Percentiles rank a stretch among this genome's conserved stretches.
Conservation (phyloP, 2,888 invertebrate species). For the Apoda limacodes region DNA sequence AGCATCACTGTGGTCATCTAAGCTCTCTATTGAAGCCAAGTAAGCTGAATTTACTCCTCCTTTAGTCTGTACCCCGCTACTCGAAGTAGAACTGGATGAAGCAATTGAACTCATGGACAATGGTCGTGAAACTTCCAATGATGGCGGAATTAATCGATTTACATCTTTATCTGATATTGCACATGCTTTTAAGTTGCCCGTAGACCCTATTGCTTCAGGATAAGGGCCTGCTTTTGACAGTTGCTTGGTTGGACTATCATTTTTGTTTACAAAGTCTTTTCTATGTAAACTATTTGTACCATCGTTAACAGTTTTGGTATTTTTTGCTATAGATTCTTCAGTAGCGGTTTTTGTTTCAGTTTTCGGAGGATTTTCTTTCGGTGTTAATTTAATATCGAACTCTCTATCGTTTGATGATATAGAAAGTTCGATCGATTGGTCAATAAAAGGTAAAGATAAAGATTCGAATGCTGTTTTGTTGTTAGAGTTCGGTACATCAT, state of each 20-base stretch:
- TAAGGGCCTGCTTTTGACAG: constrained; percentile 44
- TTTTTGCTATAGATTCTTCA: constrained; percentile 39
- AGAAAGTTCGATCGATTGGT: constrained; percentile 61
- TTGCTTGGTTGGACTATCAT: constrained; percentile 37
- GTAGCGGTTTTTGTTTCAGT: constrained; percentile 32
- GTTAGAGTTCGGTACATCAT: constrained; percentile 49
- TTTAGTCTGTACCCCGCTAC: constrained; percentile 73
- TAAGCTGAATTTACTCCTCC: constrained; percentile 80
- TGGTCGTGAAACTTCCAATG: constrained; percentile 73
- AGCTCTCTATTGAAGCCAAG: constrained; percentile 88
- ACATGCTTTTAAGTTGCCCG: constrained; percentile 49
- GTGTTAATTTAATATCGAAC: constrained; percentile 55
- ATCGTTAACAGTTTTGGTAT: constrained; percentile 32
- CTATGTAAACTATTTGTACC: constrained; percentile 53
- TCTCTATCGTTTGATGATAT: constrained; percentile 63
- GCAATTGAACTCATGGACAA: constrained; percentile 83
- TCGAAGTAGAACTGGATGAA: constrained; percentile 76
- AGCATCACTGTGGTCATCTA: constrained; percentile 84
- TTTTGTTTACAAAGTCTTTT: constrained; percentile 40
- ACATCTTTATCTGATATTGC: constrained; percentile 48
- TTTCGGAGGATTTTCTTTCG: constrained; percentile 49
- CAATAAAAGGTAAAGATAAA: constrained; percentile 56
- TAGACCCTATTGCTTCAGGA: constrained; percentile 52
- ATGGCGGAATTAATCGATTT: constrained; percentile 62
- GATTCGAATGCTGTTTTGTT: constrained; percentile 60